phyloP scores from a whole-genome alignment of 2,113 vertebrate genomes.

The Microcebus murinus region DNA sequence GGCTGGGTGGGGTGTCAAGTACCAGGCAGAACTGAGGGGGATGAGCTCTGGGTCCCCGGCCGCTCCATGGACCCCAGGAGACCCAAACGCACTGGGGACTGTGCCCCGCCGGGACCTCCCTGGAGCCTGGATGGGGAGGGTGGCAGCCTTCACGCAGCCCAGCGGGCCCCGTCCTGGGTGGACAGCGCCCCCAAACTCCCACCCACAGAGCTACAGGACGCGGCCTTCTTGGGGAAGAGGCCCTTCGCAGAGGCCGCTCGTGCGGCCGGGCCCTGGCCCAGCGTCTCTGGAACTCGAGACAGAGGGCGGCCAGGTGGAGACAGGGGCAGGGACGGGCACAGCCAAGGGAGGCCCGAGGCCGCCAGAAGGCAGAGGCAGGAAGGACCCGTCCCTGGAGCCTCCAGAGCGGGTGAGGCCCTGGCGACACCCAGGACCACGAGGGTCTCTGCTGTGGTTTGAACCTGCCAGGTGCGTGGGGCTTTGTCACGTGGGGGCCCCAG shows the following conservation, averaged over 20 bases:
- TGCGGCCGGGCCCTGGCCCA: background rate
- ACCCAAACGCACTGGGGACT: background rate
- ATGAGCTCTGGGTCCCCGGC: background rate
- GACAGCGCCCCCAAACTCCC: background rate
- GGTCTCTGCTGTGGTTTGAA: no score
- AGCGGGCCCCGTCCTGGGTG: fast-evolving
- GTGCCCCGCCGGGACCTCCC: background rate
- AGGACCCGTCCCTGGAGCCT: background rate
- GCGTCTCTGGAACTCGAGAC: no score
- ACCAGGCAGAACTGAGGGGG: background rate
- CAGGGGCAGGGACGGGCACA: background rate
- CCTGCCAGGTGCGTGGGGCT: background rate
- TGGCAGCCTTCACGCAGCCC: background rate
- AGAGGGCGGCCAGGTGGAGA: background rate
- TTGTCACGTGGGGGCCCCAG: background rate
- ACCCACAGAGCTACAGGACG: background rate
- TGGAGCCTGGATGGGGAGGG: no score
- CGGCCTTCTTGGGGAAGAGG: background rate
- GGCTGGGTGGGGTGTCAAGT: background rate
- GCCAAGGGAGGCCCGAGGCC: background rate
- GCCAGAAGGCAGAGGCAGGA: background rate
- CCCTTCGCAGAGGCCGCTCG: background rate
- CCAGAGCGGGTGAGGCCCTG: background rate
- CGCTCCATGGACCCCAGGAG: background rate
- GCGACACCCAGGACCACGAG: background rate